Evolutionary conservation across 1,140 invertebrate genomes (phyloP), one percentile per base, ranked within the genome.

Genomic region (Zaprionus ghesquierei): DNA sequence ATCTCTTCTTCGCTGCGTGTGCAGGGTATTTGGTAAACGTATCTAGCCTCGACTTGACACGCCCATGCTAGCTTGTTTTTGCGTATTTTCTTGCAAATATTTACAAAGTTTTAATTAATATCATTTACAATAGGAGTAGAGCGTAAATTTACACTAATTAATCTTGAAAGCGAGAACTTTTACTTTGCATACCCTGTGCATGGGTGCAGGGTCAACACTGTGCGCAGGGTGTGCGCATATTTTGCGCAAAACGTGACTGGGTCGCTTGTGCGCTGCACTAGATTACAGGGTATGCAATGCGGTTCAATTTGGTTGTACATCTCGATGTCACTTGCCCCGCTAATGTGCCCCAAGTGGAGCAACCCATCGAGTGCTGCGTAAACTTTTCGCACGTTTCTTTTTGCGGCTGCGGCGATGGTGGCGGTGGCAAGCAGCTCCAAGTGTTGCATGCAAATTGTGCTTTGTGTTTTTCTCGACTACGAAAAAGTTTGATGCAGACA

Each of bases 361-460:
- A 22, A 18, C 3, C 41, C 10, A 3, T 13, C 33, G 20, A 20
- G 41, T 10, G 9, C 18, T 44, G 15, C 2, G 15, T 4, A 58
- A 58, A 41, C 35, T 44, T 46, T 59, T 59, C 9, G 9, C 18
- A 22, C 41, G 10, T 3, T 18, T 13, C 41, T 9, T 6, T 38
- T 31, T n/a, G n/a, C n/a, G n/a, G n/a, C n/a, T n/a, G n/a, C n/a
- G n/a, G n/a, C n/a, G n/a, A n/a, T n/a, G n/a, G n/a, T n/a, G n/a
- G n/a, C n/a, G n/a, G n/a, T 31, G 8, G 51, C 23, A 65, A 5
- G n/a, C 15, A 4, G 10, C 35, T 5, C 27, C 6, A 50, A 29
- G 64, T 60, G 64, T 60, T 60, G 41, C 31, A 58, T 59, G 46
- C 44, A 60, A 68, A 60, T 60, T 60, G 12, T 18, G 51, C 18